Evolutionary conservation across 2,888 invertebrate species (phyloP), one percentile per base, ranked within the genome.

Genomic region (Cataglyphis livida): DNA sequence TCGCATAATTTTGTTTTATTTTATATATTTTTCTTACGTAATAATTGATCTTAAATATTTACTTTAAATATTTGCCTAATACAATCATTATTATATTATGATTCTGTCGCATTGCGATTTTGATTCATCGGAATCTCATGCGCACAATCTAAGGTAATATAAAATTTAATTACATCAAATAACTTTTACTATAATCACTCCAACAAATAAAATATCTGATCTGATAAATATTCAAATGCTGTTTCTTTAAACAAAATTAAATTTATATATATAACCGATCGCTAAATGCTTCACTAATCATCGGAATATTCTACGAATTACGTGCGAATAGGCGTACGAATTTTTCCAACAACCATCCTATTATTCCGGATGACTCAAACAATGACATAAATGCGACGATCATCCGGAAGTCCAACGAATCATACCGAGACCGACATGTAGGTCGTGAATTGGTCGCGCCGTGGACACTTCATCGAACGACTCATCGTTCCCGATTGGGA

Each of bases 121-220:
- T 81, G 73, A 87, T 83, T 76, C 74, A 84, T 85, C 83, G 68
- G 41, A 82, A 79, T 75, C 70, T 35, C 32, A 35, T 6, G 6
- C 6, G 32, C 0, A 51, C 61, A 44, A 61, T 73, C 18, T 57
- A 57, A 38, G 3, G 25, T 9, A 57, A 21, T 25, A 59, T 1
- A 41, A 3, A 6, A 66, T 25, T 12, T 68, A n/a, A 68, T 5
- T 9, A 41, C 2, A 41, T 41, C 10, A 48, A 48, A 15, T 65
- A 65, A 64, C 6, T 65, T 25, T n/a, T 12, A 25, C 25, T 25
- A 48, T 48, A n/a, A 28, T 25, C 0, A 35, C 4, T 35, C 32
- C 9, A 2, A 25, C 32, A 48, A 68, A 18, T 18, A 18, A 25
- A n/a, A 4, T 28, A 48, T 48, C 15, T 48, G 0, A 48, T 68